Evolutionary conservation across 2,888 invertebrate genomes (phyloP).

Genomic region (Aleiodes alternator): DNA sequence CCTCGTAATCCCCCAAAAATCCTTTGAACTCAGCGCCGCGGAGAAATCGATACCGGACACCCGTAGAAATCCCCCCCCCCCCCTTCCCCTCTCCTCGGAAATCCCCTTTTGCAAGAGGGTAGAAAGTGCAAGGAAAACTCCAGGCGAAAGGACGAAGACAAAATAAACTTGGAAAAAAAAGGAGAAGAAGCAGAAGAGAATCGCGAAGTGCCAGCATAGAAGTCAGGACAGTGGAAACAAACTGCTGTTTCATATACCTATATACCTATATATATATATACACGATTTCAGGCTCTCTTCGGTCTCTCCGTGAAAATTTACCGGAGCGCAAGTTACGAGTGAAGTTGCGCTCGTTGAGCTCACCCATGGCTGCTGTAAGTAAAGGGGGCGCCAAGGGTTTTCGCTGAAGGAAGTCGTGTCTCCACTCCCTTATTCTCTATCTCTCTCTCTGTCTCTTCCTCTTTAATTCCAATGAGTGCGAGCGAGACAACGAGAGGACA

Average conservation of each 20-base stretch:
- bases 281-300: conserved; percentile 4
- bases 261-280: neutral
- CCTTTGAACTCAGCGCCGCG: too few relatives aligned
- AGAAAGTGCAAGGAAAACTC: neutral
- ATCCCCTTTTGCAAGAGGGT: too few relatives aligned
- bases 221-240: conserved; percentile 21
- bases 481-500: conserved; percentile 1
- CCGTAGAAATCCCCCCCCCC: too few relatives aligned
- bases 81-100: neutral
- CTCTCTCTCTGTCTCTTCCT: too few relatives aligned
- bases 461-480: conserved; percentile 29
- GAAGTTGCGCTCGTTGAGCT: conserved; percentile 65
- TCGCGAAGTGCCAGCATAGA: conserved; percentile 19
- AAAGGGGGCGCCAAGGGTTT: conserved; percentile 69
- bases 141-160: neutral
- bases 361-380: conserved; percentile 62
- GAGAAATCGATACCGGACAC: neutral
- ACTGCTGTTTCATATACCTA: neutral
- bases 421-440: too few relatives aligned
- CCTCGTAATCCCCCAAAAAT: too few relatives aligned
- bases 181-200: neutral
- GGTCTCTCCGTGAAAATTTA: conserved; percentile 67
- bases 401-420: conserved; percentile 41
- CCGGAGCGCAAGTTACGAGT: conserved; percentile 70
- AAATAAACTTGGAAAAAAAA: neutral